Evolutionary conservation across 2,113 vertebrate species (phyloP), one percentile per base, ranked within the genome.

Genomic region (Ceyx margarethae): DNA sequence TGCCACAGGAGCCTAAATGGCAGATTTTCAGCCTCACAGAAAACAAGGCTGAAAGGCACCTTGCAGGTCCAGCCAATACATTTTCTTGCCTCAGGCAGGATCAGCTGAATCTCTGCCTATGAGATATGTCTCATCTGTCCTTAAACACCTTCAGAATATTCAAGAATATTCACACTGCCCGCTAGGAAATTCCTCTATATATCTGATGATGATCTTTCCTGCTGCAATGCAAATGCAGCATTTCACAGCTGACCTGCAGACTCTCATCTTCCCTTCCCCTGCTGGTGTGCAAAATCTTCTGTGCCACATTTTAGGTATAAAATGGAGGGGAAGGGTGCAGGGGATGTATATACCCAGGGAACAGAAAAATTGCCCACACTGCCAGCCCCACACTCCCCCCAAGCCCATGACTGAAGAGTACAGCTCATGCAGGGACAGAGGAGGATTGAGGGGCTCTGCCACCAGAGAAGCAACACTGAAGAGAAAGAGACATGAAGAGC

Each of bases 1-100:
- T 5, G 15, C 46, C 7, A 2, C 1, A 10, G 19, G 10, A 84
- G 15, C 29, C 50, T 11, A 3, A 61, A 21, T 12, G 26, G 56
- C 33, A 60, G 33, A 25, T 17, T 3, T 37, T 9, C 54, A 74
- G 61, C 19, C 37, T n/a, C 60, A 81, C 13, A 15, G 46, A 20
- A 35, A 62, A 45, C 7, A 50, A 50, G 40, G 12, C 50, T 83
- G 40, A 48, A 62, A 54, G 54, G n/a, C 40, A 26, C 17, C 57
- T 78, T 1, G 0, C 42, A 78, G 48, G 21, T n/a, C 48, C 61
- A 54, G 61, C 57, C 75, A 28, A 20, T 20, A 43, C 29, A 65
- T 83, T 33, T 80, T 73, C 64, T 93, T 68, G 74, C 78, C 90
- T 45, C 35, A 35, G 90, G 50, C 69, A 84, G 17, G 29, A 81